Evolutionary conservation across 2,113 vertebrate species (phyloP).

Genomic region (Felis chaus): DNA sequence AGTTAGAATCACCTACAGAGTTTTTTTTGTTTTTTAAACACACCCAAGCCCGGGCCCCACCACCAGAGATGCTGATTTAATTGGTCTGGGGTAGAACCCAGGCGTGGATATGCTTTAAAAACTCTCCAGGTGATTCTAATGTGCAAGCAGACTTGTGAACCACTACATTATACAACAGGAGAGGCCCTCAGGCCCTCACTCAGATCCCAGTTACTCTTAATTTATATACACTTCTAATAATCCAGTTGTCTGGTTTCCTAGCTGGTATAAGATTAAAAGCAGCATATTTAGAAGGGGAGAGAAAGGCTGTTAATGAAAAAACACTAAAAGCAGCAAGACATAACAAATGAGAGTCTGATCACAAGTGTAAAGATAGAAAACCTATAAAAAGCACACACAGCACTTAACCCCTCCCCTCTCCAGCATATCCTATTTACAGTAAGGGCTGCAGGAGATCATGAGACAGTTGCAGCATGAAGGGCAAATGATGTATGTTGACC

Average conservation of each 20-base stretch:
- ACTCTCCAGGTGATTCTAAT: conserved; percentile 48
- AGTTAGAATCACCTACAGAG: not conserved
- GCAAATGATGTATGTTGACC: not conserved
- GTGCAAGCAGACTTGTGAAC: not conserved
- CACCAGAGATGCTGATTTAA: conserved; percentile 22
- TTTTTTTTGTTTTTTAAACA: not conserved
- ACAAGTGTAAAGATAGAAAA: conserved; percentile 71
- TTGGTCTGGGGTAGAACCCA: conserved; percentile 23
- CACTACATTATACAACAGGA: conserved; percentile 13
- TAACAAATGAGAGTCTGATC: conserved; percentile 64
- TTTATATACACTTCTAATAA: conserved; percentile 55
- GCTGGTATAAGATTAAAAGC: conserved; percentile 59
- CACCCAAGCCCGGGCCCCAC: not conserved
- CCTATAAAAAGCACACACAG: conserved; percentile 68
- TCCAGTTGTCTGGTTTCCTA: conserved; percentile 55
- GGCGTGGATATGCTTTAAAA: conserved; percentile 29
- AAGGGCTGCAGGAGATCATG: not conserved
- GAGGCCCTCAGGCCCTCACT: conserved; percentile 23
- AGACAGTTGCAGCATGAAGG: not conserved
- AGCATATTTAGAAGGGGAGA: conserved; percentile 36
- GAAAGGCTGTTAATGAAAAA: conserved; percentile 64
- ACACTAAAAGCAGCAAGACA: conserved; percentile 53
- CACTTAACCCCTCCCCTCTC: not conserved
- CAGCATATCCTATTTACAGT: conserved; percentile 20
- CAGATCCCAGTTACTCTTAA: conserved; percentile 49